Evolutionary conservation across 2,888 invertebrate genomes (phyloP).

Genomic region (Hetaerina titia): DNA sequence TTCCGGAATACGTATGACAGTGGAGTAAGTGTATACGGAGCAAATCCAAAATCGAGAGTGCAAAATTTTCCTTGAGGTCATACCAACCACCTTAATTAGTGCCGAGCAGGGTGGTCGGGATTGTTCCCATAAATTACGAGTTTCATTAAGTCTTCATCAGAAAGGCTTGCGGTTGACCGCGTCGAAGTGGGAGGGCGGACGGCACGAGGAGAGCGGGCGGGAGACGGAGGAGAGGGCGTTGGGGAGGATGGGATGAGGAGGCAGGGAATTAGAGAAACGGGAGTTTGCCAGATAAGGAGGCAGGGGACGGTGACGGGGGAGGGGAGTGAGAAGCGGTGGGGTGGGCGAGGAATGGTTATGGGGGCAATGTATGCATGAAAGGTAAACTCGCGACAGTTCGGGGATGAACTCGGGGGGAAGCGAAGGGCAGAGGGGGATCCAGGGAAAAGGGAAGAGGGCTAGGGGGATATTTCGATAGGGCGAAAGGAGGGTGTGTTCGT

Average conservation of each 20-base stretch:
- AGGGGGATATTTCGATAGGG: neutral
- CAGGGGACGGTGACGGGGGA: neutral
- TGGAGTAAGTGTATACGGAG: neutral
- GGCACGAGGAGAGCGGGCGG: neutral
- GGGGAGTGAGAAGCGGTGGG: neutral
- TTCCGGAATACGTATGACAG: neutral
- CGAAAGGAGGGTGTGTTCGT: neutral
- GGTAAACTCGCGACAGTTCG: neutral
- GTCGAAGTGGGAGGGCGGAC: neutral
- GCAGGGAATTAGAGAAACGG: conserved; percentile 6
- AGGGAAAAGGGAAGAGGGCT: neutral
- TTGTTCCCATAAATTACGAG: conserved; percentile 31
- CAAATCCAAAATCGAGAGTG: neutral
- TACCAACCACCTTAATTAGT: conserved; percentile 11
- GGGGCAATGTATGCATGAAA: neutral
- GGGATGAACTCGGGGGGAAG: neutral
- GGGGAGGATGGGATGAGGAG: neutral
- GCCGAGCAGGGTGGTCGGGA: neutral
- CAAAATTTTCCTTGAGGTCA: conserved; percentile 19
- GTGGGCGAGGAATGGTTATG: neutral
- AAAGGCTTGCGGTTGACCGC: conserved; percentile 35
- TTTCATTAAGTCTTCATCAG: conserved; percentile 39
- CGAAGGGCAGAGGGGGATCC: neutral
- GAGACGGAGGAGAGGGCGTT: neutral
- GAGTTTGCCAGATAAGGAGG: neutral